phyloP scores from a whole-genome alignment of 2,113 vertebrate species.

The Bettongia penicillata region DNA sequence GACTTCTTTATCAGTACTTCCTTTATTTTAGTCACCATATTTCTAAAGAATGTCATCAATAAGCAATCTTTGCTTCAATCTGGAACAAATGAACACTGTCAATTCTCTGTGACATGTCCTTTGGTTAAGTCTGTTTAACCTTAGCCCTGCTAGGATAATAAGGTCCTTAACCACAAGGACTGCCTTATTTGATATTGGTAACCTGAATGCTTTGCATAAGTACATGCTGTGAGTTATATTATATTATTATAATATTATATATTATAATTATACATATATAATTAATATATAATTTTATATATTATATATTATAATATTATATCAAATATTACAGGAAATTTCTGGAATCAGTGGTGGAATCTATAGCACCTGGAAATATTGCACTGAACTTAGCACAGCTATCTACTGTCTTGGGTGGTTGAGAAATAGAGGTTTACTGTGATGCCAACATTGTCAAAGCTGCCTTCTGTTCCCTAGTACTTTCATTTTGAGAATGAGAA shows the following conservation, averaged over 20 bases:
- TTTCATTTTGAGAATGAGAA: background rate
- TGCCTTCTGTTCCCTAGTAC: background rate
- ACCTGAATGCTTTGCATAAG: background rate
- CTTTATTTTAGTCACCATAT: background rate
- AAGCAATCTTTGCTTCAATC: constrained; percentile 1
- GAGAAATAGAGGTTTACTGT: background rate
- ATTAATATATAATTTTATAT: no score
- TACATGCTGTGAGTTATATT: background rate
- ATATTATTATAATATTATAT: no score
- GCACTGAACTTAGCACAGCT: background rate
- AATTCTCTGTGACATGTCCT: background rate
- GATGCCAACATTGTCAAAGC: background rate
- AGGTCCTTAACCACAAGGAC: background rate
- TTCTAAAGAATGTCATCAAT: background rate
- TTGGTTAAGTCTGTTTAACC: background rate
- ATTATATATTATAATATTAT: no score
- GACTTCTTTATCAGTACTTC: background rate
- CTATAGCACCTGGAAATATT: background rate
- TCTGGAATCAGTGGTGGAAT: background rate
- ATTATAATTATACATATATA: no score
- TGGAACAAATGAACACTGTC: background rate
- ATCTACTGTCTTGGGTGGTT: background rate
- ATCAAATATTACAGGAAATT: no score
- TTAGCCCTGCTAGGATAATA: background rate
- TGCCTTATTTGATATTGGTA: background rate